Base-by-base conservation (phyloP, 2,113 vertebrate species). In the Coptodon rendalli region DNA sequence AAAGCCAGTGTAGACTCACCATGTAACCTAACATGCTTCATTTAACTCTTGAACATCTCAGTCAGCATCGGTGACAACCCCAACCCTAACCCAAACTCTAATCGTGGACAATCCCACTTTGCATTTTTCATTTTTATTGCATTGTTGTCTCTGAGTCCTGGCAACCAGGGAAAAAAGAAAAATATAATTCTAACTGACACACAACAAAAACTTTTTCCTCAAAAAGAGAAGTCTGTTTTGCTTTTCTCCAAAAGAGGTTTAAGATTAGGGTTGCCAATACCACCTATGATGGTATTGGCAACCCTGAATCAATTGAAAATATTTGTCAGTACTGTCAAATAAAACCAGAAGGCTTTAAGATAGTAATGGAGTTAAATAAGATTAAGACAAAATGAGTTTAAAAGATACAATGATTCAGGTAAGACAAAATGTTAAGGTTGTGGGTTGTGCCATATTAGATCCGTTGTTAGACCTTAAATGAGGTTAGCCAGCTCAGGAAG, bases 401-500 rank as follows among this genome's bases (percentile, higher is more conserved):
- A 38, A 22, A 43, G 50, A 19, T 38, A 17, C 40, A 52, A n/a
- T 19, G 19, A 31, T n/a, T 61, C 17, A 27, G 50, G 34, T 34
- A 48, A 57, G 19, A 66, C 7, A 61, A n/a, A 68, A 66, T 45
- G 19, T 54, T 48, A 56, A 73, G 71, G n/a, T 68, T 12, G 24
- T 59, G 36, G 57, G 7, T 22, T n/a, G 27, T 22, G 22, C 34
- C 34, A 43, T 84, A 40, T 84, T 84, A n/a, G 40, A 82, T 63
- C 53, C 22, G 7, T 68, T 17, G 1, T 22, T 45, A 61, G 63
- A 43, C 43, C 13, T 84, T 19, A 83, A 82, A 89, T 40, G 48
- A 89, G 71, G 63, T 85, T 83, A 52, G 34, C 87, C 86, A 84
- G 73, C 82, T 50, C 27, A 61, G 86, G 22, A 86, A 91, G 27